phyloP scores from a whole-genome alignment of 2,797 vertebrate genomes.

The Sebastes nivosus region DNA sequence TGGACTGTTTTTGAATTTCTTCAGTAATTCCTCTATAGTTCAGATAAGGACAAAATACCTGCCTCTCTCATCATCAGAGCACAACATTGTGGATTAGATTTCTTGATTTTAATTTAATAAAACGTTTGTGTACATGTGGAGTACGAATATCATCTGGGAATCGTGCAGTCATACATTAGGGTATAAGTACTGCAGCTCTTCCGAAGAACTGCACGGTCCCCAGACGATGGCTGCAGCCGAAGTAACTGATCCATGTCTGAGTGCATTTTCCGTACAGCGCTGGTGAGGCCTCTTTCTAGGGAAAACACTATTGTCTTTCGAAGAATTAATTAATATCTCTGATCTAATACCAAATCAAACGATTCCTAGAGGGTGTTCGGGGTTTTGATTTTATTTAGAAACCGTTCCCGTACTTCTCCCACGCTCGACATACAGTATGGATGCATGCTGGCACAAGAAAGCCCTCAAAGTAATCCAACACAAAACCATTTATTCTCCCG shows the following conservation, averaged over 20 bases:
- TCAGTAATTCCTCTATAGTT: neutral
- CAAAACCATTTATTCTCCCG: conserved; percentile 49
- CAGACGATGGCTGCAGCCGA: conserved; percentile 41
- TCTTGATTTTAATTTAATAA: neutral
- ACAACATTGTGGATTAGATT: neutral
- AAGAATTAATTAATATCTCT: conserved; percentile 47
- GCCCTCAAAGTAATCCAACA: conserved; percentile 32
- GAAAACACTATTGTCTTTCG: conserved; percentile 50
- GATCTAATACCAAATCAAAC: conserved; percentile 36
- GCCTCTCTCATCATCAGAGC: neutral
- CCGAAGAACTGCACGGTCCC: conserved; percentile 49
- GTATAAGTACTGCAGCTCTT: conserved; percentile 49
- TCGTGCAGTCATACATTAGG: conserved; percentile 45
- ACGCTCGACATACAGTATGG: neutral
- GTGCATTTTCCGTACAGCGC: conserved; percentile 68
- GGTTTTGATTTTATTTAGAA: conserved; percentile 12
- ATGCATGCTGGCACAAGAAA: conserved; percentile 12
- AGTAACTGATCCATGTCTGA: conserved; percentile 66
- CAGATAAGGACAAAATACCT: neutral
- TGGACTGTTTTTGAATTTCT: conserved; percentile 6
- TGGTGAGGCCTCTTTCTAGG: conserved; percentile 58
- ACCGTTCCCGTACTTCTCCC: neutral
- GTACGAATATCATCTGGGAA: conserved; percentile 34
- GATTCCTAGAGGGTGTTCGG: conserved; percentile 22
- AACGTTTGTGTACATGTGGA: neutral